Evolutionary conservation across 2,797 vertebrate genomes (phyloP).

Genomic region (Lemur catta): DNA sequence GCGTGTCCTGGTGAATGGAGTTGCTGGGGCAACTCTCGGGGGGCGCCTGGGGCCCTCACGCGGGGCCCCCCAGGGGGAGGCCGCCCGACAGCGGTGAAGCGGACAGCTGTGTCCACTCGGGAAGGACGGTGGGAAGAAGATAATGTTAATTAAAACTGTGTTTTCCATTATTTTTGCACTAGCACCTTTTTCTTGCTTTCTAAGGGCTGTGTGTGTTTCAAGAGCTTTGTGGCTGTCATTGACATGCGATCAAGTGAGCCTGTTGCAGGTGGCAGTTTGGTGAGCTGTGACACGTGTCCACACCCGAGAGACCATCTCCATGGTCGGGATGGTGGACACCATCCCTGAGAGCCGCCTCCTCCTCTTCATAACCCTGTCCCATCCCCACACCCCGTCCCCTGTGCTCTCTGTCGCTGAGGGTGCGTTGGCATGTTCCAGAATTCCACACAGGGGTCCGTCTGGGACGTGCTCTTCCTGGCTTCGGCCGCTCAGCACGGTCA

Average conservation of each 20-base stretch:
- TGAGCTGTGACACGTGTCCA: neutral
- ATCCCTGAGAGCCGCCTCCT: fast-evolving
- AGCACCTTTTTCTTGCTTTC: neutral
- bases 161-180: neutral
- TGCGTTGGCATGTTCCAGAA: neutral
- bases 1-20: neutral
- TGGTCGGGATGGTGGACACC: neutral
- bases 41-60: neutral
- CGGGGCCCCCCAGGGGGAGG: neutral
- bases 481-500: neutral
- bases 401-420: neutral
- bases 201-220: neutral
- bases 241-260: no score
- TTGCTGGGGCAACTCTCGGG: no score
- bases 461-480: neutral
- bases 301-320: fast-evolving
- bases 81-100: fast-evolving
- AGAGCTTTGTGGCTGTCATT: no score
- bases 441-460: neutral
- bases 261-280: fast-evolving
- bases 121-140: neutral
- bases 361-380: neutral
- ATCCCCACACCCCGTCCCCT: fast-evolving
- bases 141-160: neutral
- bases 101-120: fast-evolving